Evolutionary conservation across 2,888 invertebrate genomes (phyloP), one percentile per base, ranked within the genome.

Genomic region (Papilio protenor): DNA sequence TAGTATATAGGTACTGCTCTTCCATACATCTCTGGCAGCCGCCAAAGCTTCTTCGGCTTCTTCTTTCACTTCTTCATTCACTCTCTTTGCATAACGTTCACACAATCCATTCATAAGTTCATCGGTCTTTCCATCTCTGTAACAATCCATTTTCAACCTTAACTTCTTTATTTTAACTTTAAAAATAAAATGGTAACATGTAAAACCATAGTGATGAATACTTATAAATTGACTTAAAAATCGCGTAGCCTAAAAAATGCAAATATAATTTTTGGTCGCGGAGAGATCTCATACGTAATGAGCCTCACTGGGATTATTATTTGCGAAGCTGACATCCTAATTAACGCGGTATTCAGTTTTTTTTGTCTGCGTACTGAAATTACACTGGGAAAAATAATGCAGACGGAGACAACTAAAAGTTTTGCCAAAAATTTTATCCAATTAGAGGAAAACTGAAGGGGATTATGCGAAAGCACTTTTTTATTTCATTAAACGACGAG

Each of bases 291-390:
- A 93, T 93, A 91, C 90, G 84, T 90, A 93, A 92, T 92, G 90
- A 91, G 89, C 85, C 87, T 85, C 89, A 83, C 84, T 85, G 89
- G 90, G 90, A 91, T 92, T 92, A 92, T 92, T 93, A 92, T 93
- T 93, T 92, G 91, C 91, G 87, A 87, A 89, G 89, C 89, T 89
- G 92, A 92, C 92, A 90, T 91, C 91, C 91, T 93, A 92, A 93
- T 93, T 93, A 93, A 90, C 89, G 91, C 87, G 90, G 88, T 87
- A 91, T 90, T 85, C 81, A 80, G 80, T 83, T 91, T 89, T 89
- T 89, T 90, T 89, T 88, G 88, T 89, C 86, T 85, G 81, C 82
- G 81, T 84, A 85, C 85, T 83, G 81, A 85, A 87, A 87, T 88
- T 87, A 86, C 88, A 84, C 82, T 86, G 86, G 84, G 84, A 83